phyloP scores from a whole-genome alignment of 2,888 invertebrate genomes.

The Chrysolina americana region DNA sequence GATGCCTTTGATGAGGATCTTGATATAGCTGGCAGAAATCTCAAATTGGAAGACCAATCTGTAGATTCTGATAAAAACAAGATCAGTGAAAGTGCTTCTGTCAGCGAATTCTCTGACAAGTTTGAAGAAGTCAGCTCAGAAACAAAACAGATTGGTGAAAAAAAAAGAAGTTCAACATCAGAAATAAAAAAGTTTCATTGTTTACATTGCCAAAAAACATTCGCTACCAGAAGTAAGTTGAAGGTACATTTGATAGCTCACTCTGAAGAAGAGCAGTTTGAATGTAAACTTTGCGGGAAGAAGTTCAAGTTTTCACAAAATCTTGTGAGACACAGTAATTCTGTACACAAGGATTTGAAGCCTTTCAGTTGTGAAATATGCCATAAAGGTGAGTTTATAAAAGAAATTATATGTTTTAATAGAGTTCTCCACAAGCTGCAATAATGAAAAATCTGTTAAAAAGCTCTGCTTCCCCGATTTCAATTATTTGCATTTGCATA shows the following conservation, averaged over 20 bases:
- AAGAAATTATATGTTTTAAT: slow-evolving; percentile 14
- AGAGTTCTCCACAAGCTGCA: no score
- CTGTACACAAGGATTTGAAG: slow-evolving; percentile 52
- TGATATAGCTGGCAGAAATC: neutral
- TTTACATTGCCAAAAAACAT: slow-evolving; percentile 39
- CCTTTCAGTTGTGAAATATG: slow-evolving; percentile 57
- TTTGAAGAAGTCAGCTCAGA: neutral
- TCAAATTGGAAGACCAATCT: neutral
- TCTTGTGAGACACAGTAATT: slow-evolving; percentile 44
- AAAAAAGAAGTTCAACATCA: slow-evolving; percentile 30
- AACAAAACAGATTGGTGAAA: slow-evolving; percentile 32
- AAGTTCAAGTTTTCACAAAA: slow-evolving; percentile 48
- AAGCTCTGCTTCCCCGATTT: no score
- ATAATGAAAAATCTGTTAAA: no score
- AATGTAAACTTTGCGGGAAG: slow-evolving; percentile 48
- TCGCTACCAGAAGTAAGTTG: slow-evolving; percentile 38
- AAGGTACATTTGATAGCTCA: slow-evolving; percentile 43
- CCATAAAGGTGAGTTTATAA: slow-evolving; percentile 51
- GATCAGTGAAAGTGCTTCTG: neutral
- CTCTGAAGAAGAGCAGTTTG: slow-evolving; percentile 37
- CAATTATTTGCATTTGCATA: no score
- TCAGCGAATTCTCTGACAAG: neutral
- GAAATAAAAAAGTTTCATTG: slow-evolving; percentile 38
- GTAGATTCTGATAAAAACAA: neutral
- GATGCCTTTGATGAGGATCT: neutral